phyloP scores from a whole-genome alignment of 2,797 vertebrate species.

The Spatula versicolor region DNA sequence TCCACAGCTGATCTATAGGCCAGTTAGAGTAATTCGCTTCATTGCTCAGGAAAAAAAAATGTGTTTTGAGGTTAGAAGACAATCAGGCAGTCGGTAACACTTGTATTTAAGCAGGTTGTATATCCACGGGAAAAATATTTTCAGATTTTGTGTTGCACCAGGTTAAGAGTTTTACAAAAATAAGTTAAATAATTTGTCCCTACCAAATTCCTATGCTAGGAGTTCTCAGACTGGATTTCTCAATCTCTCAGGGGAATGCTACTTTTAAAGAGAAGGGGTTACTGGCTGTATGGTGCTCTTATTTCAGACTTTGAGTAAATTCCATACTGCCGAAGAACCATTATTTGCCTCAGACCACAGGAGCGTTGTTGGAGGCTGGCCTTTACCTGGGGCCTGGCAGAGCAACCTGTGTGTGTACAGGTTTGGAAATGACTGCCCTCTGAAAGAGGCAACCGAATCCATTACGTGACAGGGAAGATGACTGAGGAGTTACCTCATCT shows the following conservation, averaged over 20 bases:
- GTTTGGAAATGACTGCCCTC: rapidly evolving
- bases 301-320: background rate
- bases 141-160: background rate
- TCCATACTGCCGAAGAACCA: background rate
- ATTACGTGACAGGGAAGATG: rapidly evolving
- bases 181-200: background rate
- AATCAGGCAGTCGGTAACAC: rapidly evolving
- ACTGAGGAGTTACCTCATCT: rapidly evolving
- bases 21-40: background rate
- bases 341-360: background rate
- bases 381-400: background rate
- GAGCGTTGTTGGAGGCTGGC: background rate
- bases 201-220: background rate
- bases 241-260: background rate
- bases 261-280: background rate
- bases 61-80: background rate
- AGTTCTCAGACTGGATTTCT: too few relatives aligned
- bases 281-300: rapidly evolving
- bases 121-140: background rate
- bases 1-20: background rate
- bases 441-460: background rate
- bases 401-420: background rate
- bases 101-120: background rate
- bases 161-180: rapidly evolving
- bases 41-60: background rate